Evolutionary conservation across 2,113 vertebrate genomes (phyloP).

Genomic region (Willisornis vidua): DNA sequence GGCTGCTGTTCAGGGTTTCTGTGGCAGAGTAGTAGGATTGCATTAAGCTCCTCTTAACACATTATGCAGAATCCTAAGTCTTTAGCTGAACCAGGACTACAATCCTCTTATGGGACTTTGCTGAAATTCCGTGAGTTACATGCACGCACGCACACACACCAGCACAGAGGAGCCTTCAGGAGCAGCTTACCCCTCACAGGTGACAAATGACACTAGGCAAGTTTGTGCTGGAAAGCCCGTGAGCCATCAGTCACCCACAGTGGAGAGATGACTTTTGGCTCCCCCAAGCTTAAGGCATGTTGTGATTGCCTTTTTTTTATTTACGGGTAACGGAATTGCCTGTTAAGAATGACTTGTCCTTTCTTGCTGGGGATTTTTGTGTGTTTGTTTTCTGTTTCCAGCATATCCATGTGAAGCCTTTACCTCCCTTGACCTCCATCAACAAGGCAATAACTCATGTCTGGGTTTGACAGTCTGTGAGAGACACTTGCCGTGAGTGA

Average conservation of each 20-base stretch:
- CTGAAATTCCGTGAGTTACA: conserved; percentile 53
- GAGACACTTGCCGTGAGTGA: neutral
- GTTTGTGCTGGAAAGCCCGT: conserved; percentile 26
- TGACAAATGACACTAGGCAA: conserved; percentile 43
- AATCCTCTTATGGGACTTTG: conserved; percentile 69
- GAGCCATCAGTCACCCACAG: conserved; percentile 19
- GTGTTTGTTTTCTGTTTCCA: conserved; percentile 32
- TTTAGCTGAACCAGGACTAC: conserved; percentile 50
- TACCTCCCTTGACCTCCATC: conserved; percentile 45
- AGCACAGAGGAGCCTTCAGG: conserved; percentile 61
- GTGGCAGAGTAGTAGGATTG: conserved; percentile 58
- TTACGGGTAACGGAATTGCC: conserved; percentile 29
- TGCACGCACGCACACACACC: conserved; percentile 45
- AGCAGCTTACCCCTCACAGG: neutral
- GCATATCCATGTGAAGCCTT: neutral
- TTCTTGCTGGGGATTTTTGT: conserved; percentile 53
- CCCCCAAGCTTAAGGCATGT: neutral
- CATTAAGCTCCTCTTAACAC: conserved; percentile 64
- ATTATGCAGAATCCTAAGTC: conserved; percentile 60
- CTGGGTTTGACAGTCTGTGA: neutral
- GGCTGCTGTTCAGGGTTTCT: conserved; percentile 58
- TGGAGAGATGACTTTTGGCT: conserved; percentile 3
- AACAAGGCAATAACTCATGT: neutral
- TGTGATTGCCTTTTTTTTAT: conserved; percentile 42
- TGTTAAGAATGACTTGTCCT: conserved; percentile 54